Evolutionary conservation across 2,888 invertebrate species (phyloP), one percentile per base, ranked within the genome.

Genomic region (Tineola bisselliella): DNA sequence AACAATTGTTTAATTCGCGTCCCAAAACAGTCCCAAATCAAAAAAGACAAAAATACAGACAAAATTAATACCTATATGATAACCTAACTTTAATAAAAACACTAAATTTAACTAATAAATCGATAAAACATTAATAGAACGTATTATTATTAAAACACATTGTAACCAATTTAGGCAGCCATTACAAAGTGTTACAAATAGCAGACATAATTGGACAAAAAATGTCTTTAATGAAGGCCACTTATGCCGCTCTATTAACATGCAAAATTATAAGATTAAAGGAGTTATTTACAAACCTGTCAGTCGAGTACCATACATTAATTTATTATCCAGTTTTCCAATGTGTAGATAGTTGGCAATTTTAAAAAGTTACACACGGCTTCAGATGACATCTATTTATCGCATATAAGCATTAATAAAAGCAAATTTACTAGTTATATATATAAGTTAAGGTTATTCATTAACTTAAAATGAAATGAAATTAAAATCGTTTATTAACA

Each of bases 271-370:
- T 48, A 48, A 48, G 38, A 48, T 48, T 25, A 54, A 18, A 54
- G 25, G 17, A 54, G 54, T 25, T 54, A 54, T 54, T 54, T 54
- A 54, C 25, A 18, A 12, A 54, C 54, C 54, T 54, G 54, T 54
- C 54, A 3, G 5, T 19, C 54, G n/a, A 25, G 17, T 18, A n/a
- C n/a, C n/a, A n/a, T n/a, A 48, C 48, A 25, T 54, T 25, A 25
- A 54, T 54, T 54, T 54, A 54, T 25, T 8, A 25, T 25, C 54
- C 11, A 54, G 54, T 54, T 54, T 25, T 25, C 25, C 25, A 25
- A 54, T 54, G 18, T 18, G 25, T 6, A 8, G 15, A 15, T 8
- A 52, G 52, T 52, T 52, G 6, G 44, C 44, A 17, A n/a, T 25
- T 6, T 54, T 25, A 19, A 54, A 25, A 54, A 54, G 10, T 17